Conservation (phyloP, 2,113 vertebrate species). For the Brachypteracias leptosomus region DNA sequence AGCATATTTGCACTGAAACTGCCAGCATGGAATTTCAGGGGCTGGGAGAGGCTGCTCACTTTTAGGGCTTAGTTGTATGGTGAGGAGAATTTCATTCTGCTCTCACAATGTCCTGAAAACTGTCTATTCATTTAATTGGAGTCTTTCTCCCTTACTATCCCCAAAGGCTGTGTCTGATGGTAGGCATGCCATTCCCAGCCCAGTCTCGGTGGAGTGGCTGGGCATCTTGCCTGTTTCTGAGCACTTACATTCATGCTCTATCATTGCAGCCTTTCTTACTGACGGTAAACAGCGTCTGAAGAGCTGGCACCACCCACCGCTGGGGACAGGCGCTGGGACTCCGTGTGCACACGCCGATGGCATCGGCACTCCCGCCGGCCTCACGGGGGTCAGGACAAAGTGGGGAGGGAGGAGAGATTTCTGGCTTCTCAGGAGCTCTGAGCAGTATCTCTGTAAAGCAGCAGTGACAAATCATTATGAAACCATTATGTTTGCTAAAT, state of each 20-base stretch:
- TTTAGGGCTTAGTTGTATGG: not conserved
- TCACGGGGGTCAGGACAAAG: not conserved
- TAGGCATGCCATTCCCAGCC: accelerated
- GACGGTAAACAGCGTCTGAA: not conserved
- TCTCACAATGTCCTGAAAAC: not conserved
- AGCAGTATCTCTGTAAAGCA: not conserved
- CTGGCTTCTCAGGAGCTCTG: not conserved
- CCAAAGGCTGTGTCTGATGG: not conserved
- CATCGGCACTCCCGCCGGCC: accelerated
- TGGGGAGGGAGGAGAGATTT: not conserved
- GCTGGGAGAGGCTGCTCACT: not conserved
- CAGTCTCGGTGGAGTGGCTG: not conserved
- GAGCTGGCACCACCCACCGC: not conserved
- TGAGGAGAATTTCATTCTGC: not conserved
- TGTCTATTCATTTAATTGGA: not conserved
- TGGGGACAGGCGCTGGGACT: not conserved
- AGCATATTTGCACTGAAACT: not conserved
- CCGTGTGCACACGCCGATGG: accelerated
- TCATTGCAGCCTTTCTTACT: not conserved
- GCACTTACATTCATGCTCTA: not conserved
- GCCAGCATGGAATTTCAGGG: not conserved
- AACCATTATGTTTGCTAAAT: not conserved
- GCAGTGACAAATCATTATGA: not conserved
- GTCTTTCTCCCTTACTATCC: not conserved
- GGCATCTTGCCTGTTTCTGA: not conserved